phyloP scores from a whole-genome alignment of 2,888 invertebrate species.

The Coelopa pilipes region DNA sequence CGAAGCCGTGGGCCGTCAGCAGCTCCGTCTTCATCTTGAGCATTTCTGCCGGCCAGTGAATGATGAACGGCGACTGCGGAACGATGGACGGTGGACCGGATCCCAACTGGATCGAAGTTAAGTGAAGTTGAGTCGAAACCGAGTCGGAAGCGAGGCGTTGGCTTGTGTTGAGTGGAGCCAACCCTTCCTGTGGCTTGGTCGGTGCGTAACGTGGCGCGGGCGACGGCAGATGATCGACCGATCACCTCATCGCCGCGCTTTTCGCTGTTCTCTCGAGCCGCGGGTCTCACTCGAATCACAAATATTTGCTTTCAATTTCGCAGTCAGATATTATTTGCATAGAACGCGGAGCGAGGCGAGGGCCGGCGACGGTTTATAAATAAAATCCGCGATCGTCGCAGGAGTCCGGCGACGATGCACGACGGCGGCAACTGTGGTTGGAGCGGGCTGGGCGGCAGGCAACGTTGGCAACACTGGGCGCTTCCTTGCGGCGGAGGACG shows the following conservation, averaged over 20 bases:
- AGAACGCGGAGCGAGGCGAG: background rate
- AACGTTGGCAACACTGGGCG: background rate
- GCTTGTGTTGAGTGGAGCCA: no score
- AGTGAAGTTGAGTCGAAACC: constrained; percentile 41
- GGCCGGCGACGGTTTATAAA: no score
- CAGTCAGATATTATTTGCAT: constrained; percentile 2
- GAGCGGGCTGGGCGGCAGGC: background rate
- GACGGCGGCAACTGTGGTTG: no score
- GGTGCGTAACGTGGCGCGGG: no score
- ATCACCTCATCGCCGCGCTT: constrained; percentile 34
- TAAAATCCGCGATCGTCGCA: no score
- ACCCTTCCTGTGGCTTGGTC: no score
- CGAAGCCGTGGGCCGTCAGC: constrained; percentile 59
- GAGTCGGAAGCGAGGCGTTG: no score
- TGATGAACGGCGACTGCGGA: no score
- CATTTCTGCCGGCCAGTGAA: constrained; percentile 53
- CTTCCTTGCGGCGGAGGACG: no score
- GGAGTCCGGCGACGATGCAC: background rate
- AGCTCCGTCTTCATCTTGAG: constrained; percentile 66
- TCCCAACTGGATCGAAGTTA: constrained; percentile 42
- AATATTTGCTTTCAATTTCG: constrained; percentile 42
- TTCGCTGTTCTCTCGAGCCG: constrained; percentile 2
- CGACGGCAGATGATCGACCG: background rate
- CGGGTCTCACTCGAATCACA: constrained; percentile 29
- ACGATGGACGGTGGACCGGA: background rate